phyloP scores from a whole-genome alignment of 2,113 vertebrate species.

The Zapornia atra region DNA sequence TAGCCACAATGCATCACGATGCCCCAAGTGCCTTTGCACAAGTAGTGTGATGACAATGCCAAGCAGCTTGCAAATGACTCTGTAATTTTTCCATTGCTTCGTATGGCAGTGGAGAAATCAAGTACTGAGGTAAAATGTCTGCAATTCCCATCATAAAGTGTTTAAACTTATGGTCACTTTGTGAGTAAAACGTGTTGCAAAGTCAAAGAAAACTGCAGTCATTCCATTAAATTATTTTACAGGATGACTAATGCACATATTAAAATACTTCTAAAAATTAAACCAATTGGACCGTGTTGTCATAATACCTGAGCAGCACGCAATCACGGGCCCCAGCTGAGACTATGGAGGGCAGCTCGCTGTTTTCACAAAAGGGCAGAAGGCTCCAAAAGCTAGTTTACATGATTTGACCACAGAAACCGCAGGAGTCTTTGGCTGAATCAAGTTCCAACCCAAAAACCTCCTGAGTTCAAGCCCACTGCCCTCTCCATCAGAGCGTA shows the following conservation, averaged over 20 bases:
- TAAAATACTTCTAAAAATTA: background rate
- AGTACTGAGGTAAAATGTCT: background rate
- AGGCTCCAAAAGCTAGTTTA: background rate
- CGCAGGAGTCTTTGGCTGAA: background rate
- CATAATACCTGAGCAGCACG: background rate
- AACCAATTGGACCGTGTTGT: background rate
- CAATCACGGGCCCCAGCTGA: background rate
- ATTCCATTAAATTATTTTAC: background rate
- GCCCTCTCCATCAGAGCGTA: background rate
- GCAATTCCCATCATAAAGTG: background rate
- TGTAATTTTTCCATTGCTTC: background rate
- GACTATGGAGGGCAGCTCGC: background rate
- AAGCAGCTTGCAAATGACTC: background rate
- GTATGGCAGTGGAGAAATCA: background rate
- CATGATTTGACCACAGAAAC: background rate
- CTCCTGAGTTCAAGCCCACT: background rate
- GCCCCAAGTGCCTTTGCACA: background rate
- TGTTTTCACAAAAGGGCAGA: background rate
- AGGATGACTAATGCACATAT: background rate
- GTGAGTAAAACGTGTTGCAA: background rate
- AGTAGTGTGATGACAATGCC: background rate
- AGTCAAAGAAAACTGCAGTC: background rate
- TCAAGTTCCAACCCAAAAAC: background rate
- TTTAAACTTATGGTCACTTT: background rate
- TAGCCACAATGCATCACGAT: background rate